Base-by-base conservation (phyloP, 2,888 invertebrate species). In the Gandaritis pyraliata region DNA sequence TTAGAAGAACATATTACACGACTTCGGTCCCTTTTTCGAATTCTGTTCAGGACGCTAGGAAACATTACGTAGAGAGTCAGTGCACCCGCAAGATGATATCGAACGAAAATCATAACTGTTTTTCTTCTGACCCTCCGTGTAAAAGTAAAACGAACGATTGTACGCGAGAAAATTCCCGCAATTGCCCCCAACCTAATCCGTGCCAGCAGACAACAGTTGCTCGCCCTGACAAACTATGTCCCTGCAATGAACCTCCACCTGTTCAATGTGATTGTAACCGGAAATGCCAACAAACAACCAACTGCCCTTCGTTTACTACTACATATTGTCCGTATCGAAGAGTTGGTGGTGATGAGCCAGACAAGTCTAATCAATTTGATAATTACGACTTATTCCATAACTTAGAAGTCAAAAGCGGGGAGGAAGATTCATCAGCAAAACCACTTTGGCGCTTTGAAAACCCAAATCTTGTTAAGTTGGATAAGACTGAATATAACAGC, bases 371-470 rank as follows among this genome's bases (percentile, higher is more conserved):
- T 43, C 71, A 70, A 41, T 71, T 72, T 36, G 77, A 80, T 18
- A 80, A 82, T 61, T 81, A 83, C 58, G 83, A 86, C 59, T 64
- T 82, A 54, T 65, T 79, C 12, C 81, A 83, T 38, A 79, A 83
- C 58, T 63, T 82, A 62, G 71, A 72, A 41, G 60, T 81, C 16
- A 78, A 80, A 36, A 83, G 78, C 65, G 80, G 79, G 7, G 76
- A 81, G 23, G 64, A 66, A 50, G 70, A 71, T 36, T 45, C 56
- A 41, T 48, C 65, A 45, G 53, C 52, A 33, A 68, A 69, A 60
- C 61, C 68, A 41, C 8, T 61, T 11, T 65, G 73, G 60, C 46
- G 58, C 49, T 62, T 70, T 29, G 59, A 64, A 18, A 57, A 52
- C 8, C 13, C n/a, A 29, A 39, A 47, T 39, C 13, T 47, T 15